phyloP scores from a whole-genome alignment of 2,113 vertebrate species.

The Pholis gunnellus region DNA sequence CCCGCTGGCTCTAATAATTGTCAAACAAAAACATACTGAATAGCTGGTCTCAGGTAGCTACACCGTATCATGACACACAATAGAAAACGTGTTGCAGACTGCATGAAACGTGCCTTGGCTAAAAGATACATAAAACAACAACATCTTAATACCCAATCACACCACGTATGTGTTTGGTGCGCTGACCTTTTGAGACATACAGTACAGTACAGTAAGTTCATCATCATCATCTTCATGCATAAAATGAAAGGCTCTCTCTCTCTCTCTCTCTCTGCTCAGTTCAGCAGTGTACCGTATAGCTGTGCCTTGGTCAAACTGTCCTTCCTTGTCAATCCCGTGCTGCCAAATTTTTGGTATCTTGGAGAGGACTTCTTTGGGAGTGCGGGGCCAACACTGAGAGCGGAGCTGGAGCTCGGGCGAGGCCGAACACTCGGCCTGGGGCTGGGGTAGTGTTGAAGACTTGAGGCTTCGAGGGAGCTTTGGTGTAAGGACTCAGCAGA shows the following conservation, averaged over 20 bases:
- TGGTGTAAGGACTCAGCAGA: constrained; percentile 91
- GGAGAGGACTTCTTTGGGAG: constrained; percentile 87
- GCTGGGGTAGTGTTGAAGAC: constrained; percentile 88
- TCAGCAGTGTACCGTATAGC: constrained; percentile 96
- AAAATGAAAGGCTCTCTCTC: constrained; percentile 43
- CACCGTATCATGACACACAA: constrained; percentile 58
- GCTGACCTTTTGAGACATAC: constrained; percentile 60
- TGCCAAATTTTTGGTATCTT: constrained; percentile 91
- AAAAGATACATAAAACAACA: constrained; percentile 75
- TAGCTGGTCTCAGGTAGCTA: constrained; percentile 68
- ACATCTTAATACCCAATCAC: constrained; percentile 61
- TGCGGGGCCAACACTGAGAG: constrained; percentile 80
- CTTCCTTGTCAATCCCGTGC: constrained; percentile 93
- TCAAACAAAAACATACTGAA: constrained; percentile 50
- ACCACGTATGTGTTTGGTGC: constrained; percentile 61
- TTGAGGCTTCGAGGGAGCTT: constrained; percentile 89
- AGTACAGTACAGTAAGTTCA: constrained; percentile 64
- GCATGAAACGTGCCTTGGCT: constrained; percentile 78
- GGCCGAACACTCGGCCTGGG: constrained; percentile 74
- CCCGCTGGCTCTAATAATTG: constrained; percentile 37
- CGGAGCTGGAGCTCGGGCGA: constrained; percentile 78
- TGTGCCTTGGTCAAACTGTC: constrained; percentile 99
- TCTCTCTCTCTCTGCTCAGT: constrained; percentile 78
- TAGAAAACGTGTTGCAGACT: constrained; percentile 71
- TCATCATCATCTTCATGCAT: constrained; percentile 70